phyloP scores from a whole-genome alignment of 2,888 invertebrate species.

The Abrostola tripartita region DNA sequence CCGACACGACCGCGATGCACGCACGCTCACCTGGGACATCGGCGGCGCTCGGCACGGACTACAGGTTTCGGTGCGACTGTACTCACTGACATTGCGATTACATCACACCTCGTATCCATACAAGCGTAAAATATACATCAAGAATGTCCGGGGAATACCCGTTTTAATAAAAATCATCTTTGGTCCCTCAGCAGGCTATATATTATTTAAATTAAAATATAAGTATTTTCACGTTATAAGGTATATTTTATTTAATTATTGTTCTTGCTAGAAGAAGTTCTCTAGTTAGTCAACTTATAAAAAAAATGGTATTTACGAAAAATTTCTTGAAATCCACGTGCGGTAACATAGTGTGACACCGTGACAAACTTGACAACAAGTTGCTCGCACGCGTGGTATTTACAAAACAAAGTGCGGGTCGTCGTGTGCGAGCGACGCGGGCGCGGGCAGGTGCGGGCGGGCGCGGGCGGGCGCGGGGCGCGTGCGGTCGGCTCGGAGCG shows the following conservation, averaged over 20 bases:
- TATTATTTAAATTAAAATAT: neutral
- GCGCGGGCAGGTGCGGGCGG: neutral
- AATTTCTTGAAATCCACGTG: no score
- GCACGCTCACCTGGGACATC: constrained; percentile 9
- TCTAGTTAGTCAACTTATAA: no score
- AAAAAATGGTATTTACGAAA: no score
- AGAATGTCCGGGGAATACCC: neutral
- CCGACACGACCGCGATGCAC: constrained; percentile 13
- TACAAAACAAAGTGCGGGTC: constrained; percentile 20
- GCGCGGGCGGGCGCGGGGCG: constrained; percentile 15
- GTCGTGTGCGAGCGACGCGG: neutral
- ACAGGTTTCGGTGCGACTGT: neutral
- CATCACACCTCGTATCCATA: constrained; percentile 6
- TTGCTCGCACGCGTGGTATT: constrained; percentile 18
- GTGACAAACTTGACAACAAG: no score
- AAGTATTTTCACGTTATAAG: no score
- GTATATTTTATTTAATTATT: no score
- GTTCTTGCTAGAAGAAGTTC: no score
- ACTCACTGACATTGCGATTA: constrained; percentile 5
- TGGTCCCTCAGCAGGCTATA: neutral
- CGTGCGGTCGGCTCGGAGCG: constrained; percentile 27
- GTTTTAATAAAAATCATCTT: constrained; percentile 3
- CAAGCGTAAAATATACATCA: neutral
- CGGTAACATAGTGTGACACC: no score
- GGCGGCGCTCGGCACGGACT: neutral